These are phyloP conservation scores for Tenrec ecaudatus DNA, from an alignment of 2,113 vertebrate genomes.

Conservation along the genomic window DNA sequence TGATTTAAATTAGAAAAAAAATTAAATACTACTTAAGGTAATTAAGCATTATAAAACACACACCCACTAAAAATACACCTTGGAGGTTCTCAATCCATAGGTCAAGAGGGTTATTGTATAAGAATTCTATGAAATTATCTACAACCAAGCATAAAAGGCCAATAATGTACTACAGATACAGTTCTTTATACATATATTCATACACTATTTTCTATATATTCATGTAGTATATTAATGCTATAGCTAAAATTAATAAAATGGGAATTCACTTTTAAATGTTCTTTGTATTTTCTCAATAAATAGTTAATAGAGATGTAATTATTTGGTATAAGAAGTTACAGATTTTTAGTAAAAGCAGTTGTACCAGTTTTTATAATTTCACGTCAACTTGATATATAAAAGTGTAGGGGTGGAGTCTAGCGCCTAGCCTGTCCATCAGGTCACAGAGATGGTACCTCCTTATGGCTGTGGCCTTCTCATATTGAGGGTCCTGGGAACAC, in stretches of 20 bases:
- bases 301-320: neutral
- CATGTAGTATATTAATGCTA: no score
- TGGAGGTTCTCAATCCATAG: neutral
- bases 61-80: constrained; percentile 9
- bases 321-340: neutral
- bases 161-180: no score
- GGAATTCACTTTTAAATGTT: constrained; percentile 25
- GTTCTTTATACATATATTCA: neutral
- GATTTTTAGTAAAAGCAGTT: constrained; percentile 20
- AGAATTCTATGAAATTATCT: constrained; percentile 23
- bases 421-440: no score
- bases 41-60: constrained; percentile 20
- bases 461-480: no score
- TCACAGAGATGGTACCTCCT: no score
- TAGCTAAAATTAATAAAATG: neutral
- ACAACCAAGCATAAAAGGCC: neutral
- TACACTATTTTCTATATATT: neutral
- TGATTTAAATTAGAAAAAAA: constrained; percentile 61
- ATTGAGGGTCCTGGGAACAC: no score
- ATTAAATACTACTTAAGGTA: neutral
- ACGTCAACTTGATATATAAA: no score
- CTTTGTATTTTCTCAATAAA: constrained; percentile 54
- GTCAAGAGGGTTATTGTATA: neutral
- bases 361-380: no score
- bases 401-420: no score